Evolutionary conservation across 2,888 invertebrate genomes (phyloP), one percentile per base, ranked within the genome.

Genomic region (Zootermopsis nevadensis): DNA sequence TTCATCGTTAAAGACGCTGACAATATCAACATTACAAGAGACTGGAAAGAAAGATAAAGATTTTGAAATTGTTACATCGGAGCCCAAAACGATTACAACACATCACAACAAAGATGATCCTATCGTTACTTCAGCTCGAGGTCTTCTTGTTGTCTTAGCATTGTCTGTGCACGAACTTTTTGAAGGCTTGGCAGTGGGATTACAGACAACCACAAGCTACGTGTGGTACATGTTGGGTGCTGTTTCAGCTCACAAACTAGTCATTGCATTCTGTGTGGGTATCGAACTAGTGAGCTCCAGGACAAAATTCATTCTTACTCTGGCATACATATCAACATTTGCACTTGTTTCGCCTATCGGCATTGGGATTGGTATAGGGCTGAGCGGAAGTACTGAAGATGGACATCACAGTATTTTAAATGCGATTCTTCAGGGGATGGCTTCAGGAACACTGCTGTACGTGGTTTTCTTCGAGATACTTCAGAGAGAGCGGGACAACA

Each of bases 381-480:
- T 95, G 67, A 93, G 93, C 35, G 93, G 93, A 74, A 91, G 91
- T 1, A 89, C 91, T 0, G 67, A 77, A 30, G 22, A 93, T 0
- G 92, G 93, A 0, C 91, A 92, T 1, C 48, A 48, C 1, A 93
- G 92, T 31, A 90, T 94, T 12, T 90, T 92, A 27, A 93, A 88
- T 12, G 87, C 89, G 4, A 89, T 85, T n/a, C 72, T 85, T 38
- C 95, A 98, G 91, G 98, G 97, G 4, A 90, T 98, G 84, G 98
- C 98, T 0, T 94, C 96, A 76, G 99, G 98, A 24, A 98, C 98
- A 0, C 93, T 99, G 72, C 90, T 99, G 6, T 99, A 98, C 90
- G 97, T 99, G 27, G 97, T 98, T n/a, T 98, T 98, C 91, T 98
- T 98, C 89, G 98, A 99, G 90, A 96, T 98, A 82, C 92, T 98